phyloP scores from a whole-genome alignment of 2,797 vertebrate genomes.

The Acridotheres tristis region DNA sequence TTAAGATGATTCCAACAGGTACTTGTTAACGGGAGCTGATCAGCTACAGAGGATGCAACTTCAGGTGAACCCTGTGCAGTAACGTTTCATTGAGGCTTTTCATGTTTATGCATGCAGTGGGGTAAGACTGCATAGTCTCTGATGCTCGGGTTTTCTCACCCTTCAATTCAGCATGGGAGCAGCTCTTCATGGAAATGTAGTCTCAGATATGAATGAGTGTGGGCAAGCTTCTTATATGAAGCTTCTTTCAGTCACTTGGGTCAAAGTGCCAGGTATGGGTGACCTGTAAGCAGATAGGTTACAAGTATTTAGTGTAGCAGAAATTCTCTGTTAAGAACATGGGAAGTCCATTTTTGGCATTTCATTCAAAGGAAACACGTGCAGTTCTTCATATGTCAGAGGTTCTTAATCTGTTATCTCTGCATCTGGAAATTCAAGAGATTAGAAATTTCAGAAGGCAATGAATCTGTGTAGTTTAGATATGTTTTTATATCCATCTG shows the following conservation, averaged over 20 bases:
- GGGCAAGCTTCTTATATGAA: not conserved
- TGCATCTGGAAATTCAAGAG: not conserved
- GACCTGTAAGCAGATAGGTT: not conserved
- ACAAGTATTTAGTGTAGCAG: not conserved
- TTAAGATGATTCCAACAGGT: not conserved
- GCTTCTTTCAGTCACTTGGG: not conserved
- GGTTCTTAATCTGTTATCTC: not conserved
- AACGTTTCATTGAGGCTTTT: not conserved
- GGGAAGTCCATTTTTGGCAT: not conserved
- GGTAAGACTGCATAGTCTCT: not conserved
- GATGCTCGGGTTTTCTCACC: not conserved
- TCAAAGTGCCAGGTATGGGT: not conserved
- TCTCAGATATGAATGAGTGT: not conserved
- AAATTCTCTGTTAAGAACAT: not conserved
- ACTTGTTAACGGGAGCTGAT: not conserved
- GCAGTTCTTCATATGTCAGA: not conserved
- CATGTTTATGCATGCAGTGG: not conserved
- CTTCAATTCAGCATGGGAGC: not conserved
- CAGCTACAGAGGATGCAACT: not conserved
- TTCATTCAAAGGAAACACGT: not conserved
- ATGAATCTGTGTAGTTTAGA: not conserved
- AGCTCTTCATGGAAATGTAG: not conserved
- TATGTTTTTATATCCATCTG: not conserved
- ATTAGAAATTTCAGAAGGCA: not conserved
- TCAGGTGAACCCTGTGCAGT: not conserved